A percentile compares a stretch with the other conserved stretches of the same genome.
These are phyloP conservation scores for Apolygus lucorum DNA, from an alignment of 1,140 invertebrate species.

Conservation along the genomic window DNA sequence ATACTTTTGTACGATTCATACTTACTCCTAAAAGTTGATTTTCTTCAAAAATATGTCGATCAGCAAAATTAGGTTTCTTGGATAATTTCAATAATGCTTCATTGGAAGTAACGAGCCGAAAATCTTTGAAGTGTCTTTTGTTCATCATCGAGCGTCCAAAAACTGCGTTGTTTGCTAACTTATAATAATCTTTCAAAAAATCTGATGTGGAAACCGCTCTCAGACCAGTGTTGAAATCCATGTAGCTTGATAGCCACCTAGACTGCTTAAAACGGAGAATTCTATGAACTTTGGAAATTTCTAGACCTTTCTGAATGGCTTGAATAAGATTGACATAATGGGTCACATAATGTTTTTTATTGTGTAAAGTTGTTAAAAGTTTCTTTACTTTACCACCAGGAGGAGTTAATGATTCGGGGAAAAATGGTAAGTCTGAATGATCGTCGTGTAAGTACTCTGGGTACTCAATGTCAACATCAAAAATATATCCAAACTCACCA, in stretches of 20 bases:
- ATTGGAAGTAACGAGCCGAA: slow-evolving; percentile 34
- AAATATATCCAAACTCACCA: slow-evolving; percentile 43
- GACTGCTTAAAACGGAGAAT: slow-evolving; percentile 37
- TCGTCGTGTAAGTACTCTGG: slow-evolving; percentile 42
- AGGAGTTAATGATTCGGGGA: no score
- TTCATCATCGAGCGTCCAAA: slow-evolving; percentile 39
- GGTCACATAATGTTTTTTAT: slow-evolving; percentile 35
- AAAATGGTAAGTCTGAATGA: no score
- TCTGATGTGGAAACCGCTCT: slow-evolving; percentile 34
- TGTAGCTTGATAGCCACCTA: slow-evolving; percentile 36
- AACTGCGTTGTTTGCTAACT: slow-evolving; percentile 38
- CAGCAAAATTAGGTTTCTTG: slow-evolving; percentile 26
- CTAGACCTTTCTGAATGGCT: slow-evolving; percentile 32
- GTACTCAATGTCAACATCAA: slow-evolving; percentile 39
- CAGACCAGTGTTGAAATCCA: slow-evolving; percentile 36
- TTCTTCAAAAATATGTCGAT: slow-evolving; percentile 25
- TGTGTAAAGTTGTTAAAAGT: slow-evolving; percentile 23
- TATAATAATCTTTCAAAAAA: slow-evolving; percentile 39
- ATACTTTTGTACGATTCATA: slow-evolving; percentile 30
- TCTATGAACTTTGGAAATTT: slow-evolving; percentile 37
- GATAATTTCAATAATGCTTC: slow-evolving; percentile 30
- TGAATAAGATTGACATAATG: slow-evolving; percentile 36
- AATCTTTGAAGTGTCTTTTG: slow-evolving; percentile 35
- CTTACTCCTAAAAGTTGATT: slow-evolving; percentile 29
- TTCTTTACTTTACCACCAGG: slow-evolving; percentile 24